A percentile compares a stretch with the other conserved stretches of the same genome.
Conservation (phyloP, 1,140 invertebrate species). For the Eupristina koningsbergeri region DNA sequence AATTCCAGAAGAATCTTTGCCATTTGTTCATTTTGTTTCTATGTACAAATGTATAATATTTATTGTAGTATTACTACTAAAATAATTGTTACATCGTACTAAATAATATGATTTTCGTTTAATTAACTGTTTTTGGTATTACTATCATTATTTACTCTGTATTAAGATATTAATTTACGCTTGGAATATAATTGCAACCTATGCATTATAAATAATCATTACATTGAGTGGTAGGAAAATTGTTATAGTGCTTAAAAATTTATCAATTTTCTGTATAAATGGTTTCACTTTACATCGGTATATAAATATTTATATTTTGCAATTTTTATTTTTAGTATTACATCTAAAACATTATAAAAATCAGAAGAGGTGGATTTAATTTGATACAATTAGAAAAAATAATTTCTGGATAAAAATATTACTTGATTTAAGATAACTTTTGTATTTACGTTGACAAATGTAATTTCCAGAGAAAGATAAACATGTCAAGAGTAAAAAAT, state of each 20-base stretch:
- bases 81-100: background rate
- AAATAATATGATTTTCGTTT: background rate
- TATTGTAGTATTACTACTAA: background rate
- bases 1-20: constrained; percentile 7
- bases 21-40: background rate
- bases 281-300: background rate
- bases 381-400: background rate
- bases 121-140: background rate
- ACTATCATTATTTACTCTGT: background rate
- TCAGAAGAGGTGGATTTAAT: background rate
- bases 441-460: background rate
- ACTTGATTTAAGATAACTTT: background rate
- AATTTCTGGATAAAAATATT: background rate
- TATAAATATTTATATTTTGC: background rate
- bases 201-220: background rate
- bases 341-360: background rate
- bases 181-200: background rate
- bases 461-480: background rate
- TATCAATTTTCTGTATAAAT: background rate
- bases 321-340: background rate
- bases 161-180: constrained; percentile 15
- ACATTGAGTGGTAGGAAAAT: background rate
- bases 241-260: background rate
- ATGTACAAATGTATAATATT: background rate
- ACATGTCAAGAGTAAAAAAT: background rate